These are phyloP conservation scores for Hippocampus barbouri DNA, from an alignment of 2,113 vertebrate species.

Conservation along the genomic window DNA sequence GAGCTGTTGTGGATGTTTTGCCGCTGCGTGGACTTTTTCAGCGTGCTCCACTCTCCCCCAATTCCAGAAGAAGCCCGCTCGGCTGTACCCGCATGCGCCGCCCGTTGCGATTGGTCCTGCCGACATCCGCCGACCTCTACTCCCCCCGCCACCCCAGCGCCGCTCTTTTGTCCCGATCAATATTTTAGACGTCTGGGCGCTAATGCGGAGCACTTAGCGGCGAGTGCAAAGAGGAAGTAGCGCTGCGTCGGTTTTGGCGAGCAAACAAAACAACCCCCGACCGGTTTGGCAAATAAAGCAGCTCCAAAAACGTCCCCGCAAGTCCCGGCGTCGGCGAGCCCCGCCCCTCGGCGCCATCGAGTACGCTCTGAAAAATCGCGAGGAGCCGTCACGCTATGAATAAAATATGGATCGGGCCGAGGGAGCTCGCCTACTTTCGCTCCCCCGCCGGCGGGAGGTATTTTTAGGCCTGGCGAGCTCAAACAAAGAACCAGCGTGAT, in stretches of 20 bases:
- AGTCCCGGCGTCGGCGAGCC: constrained; percentile 33
- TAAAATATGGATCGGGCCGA: constrained; percentile 76
- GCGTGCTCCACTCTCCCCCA: neutral
- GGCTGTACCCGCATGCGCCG: neutral
- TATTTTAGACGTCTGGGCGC: constrained; percentile 58
- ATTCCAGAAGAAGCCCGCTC: neutral
- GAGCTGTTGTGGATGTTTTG: neutral
- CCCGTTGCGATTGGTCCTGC: neutral
- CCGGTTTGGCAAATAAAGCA: constrained; percentile 38
- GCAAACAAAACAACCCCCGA: constrained; percentile 26
- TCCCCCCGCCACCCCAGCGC: constrained; percentile 19
- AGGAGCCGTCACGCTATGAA: constrained; percentile 67
- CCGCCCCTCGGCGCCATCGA: constrained; percentile 11
- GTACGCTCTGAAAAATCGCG: constrained; percentile 43
- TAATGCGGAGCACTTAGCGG: constrained; percentile 31
- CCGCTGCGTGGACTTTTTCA: neutral
- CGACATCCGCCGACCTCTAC: too few relatives aligned
- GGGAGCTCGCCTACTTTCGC: constrained; percentile 77
- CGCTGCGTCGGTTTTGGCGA: neutral
- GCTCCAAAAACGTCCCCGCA: constrained; percentile 20
- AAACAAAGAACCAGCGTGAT: neutral
- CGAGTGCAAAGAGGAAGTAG: constrained; percentile 18
- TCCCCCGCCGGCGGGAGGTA: constrained; percentile 59
- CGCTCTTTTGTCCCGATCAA: constrained; percentile 68
- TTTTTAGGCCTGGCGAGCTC: constrained; percentile 51